Conservation (phyloP, 1,140 invertebrate genomes). For the Drosophila simulans region DNA sequence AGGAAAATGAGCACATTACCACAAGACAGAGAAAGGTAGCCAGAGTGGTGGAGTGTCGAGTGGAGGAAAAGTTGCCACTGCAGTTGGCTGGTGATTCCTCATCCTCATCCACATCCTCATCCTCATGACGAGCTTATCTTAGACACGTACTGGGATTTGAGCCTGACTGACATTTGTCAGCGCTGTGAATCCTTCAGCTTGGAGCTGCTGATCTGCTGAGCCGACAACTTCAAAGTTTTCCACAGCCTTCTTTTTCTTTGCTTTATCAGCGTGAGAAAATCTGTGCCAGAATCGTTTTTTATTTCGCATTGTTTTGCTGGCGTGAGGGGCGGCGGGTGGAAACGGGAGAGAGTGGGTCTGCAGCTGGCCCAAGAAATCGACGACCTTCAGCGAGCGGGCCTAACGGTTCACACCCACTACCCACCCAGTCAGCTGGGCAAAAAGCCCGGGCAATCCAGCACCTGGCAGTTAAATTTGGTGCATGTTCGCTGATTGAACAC, state of each 20-base stretch:
- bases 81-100: constrained; percentile 32
- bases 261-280: constrained; percentile 77
- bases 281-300: constrained; percentile 13
- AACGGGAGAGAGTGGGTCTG: constrained; percentile 34
- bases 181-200: constrained; percentile 66
- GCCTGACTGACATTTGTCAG: constrained; percentile 75
- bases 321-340: neutral
- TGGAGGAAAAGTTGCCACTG: constrained; percentile 42
- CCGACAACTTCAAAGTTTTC: constrained; percentile 52
- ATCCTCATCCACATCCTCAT: constrained; percentile 26
- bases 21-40: constrained; percentile 28
- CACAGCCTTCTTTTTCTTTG: constrained; percentile 30
- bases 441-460: constrained; percentile 41
- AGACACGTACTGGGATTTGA: constrained; percentile 73
- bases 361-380: constrained; percentile 33
- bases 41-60: constrained; percentile 4
- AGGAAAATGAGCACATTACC: constrained; percentile 82
- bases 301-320: constrained; percentile 27
- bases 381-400: constrained; percentile 41
- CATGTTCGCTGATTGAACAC: constrained; percentile 81
- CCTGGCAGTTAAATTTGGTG: constrained; percentile 79
- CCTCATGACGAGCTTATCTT: constrained; percentile 64
- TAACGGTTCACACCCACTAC: constrained; percentile 65
- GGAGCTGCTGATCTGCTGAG: constrained; percentile 19
- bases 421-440: constrained; percentile 13